A percentile compares a stretch with the other conserved stretches of the same genome.
phyloP scores from a whole-genome alignment of 1,140 invertebrate genomes.

The Anoplophora glabripennis region DNA sequence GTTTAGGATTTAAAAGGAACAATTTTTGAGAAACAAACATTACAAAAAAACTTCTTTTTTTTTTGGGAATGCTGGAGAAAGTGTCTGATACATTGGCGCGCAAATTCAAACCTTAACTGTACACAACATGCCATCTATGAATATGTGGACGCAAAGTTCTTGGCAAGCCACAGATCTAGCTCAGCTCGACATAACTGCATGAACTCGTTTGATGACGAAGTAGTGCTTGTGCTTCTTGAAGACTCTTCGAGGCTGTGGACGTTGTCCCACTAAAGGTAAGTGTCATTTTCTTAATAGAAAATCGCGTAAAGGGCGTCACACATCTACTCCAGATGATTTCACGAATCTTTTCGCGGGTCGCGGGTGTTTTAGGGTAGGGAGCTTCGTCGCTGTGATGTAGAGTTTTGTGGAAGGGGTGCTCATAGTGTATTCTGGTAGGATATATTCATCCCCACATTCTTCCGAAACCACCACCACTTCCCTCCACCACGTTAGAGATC shows the following conservation, averaged over 20 bases:
- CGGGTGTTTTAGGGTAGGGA: conserved; percentile 49
- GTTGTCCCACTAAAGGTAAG: neutral
- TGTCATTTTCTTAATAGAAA: neutral
- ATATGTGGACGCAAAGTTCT: conserved; percentile 31
- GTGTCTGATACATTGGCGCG: conserved; percentile 13
- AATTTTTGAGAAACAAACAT: too few relatives aligned
- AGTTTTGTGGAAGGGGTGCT: conserved; percentile 51
- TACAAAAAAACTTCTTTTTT: neutral
- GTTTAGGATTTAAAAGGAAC: too few relatives aligned
- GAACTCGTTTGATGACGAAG: conserved; percentile 33
- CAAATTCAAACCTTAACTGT: conserved; percentile 25
- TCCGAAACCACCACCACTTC: conserved; percentile 48
- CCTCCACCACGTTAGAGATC: conserved; percentile 47
- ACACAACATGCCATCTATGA: conserved; percentile 36
- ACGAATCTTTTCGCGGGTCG: conserved; percentile 47
- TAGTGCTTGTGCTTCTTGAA: conserved; percentile 17
- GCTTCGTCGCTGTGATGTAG: conserved; percentile 49
- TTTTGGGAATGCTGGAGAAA: neutral
- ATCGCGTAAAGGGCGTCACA: conserved; percentile 2
- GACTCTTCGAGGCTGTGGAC: neutral
- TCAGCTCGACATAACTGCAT: conserved; percentile 31
- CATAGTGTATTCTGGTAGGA: conserved; percentile 47
- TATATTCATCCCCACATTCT: conserved; percentile 50
- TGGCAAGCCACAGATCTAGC: conserved; percentile 25
- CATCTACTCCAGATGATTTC: conserved; percentile 28